Evolutionary conservation across 2,888 invertebrate genomes (phyloP).

Genomic region (Notodonta dromedarius): DNA sequence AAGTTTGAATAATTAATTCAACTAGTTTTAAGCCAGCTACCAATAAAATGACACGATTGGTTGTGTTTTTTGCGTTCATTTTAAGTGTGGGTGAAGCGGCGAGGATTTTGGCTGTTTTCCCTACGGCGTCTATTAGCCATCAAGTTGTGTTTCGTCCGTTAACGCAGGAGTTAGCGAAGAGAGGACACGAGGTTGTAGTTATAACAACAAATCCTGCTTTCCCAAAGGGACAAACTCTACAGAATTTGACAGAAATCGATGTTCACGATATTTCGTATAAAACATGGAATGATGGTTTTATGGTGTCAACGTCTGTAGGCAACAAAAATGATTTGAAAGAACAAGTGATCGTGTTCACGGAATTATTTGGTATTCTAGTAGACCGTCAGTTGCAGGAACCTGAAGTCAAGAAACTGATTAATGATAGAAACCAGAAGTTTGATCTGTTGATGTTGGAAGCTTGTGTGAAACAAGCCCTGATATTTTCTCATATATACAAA

Average conservation of each 20-base stretch:
- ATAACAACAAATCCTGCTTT: slow-evolving; percentile 63
- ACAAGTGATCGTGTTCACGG: slow-evolving; percentile 14
- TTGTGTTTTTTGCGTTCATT: not conserved
- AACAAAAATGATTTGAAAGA: slow-evolving; percentile 21
- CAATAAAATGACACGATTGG: not conserved
- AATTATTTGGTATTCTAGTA: slow-evolving; percentile 14
- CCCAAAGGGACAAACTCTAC: slow-evolving; percentile 35
- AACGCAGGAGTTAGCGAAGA: slow-evolving; percentile 55
- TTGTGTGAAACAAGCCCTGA: slow-evolving; percentile 23
- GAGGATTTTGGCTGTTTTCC: slow-evolving; percentile 59
- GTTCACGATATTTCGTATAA: slow-evolving; percentile 49
- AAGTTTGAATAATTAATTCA: not conserved
- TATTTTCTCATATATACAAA: slow-evolving; percentile 36
- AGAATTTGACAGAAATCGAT: slow-evolving; percentile 66
- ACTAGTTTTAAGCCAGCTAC: not conserved
- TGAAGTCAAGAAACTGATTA: slow-evolving; percentile 34
- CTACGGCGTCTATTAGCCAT: slow-evolving; percentile 67
- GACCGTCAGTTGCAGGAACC: slow-evolving; percentile 31
- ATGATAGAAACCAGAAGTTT: slow-evolving; percentile 23
- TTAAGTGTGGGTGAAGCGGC: slow-evolving; percentile 31
- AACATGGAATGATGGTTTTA: slow-evolving; percentile 19
- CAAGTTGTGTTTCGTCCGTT: slow-evolving; percentile 62
- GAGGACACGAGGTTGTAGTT: slow-evolving; percentile 67
- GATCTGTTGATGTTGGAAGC: slow-evolving; percentile 40
- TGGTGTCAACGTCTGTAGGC: slow-evolving; percentile 16